phyloP scores from a whole-genome alignment of 2,113 vertebrate genomes.

The Nesogale talazaci region DNA sequence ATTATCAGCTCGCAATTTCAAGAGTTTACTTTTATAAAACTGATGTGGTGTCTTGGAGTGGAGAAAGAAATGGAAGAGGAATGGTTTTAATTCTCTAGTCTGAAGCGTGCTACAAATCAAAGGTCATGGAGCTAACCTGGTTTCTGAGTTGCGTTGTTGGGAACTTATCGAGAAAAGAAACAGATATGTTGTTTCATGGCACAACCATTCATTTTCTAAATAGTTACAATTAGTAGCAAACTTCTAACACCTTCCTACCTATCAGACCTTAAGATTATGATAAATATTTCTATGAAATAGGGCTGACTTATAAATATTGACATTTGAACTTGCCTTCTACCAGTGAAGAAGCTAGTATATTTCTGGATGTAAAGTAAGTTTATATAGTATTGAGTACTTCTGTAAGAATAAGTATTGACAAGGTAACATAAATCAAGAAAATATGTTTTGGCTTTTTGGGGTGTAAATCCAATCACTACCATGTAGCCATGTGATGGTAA shows the following conservation, averaged over 20 bases:
- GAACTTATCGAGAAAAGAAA: background rate
- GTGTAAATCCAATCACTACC: background rate
- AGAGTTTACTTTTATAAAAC: conserved; percentile 25
- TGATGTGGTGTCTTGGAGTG: background rate
- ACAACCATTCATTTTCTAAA: conserved; percentile 14
- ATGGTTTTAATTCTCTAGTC: background rate
- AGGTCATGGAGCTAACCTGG: background rate
- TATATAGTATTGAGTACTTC: background rate
- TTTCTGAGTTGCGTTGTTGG: background rate
- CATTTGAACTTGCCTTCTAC: background rate
- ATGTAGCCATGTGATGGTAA: background rate
- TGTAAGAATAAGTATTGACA: background rate
- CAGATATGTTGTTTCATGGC: background rate
- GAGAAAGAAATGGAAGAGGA: conserved; percentile 12
- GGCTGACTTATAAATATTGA: background rate
- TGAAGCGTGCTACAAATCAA: background rate
- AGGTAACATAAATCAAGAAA: background rate
- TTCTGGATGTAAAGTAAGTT: background rate
- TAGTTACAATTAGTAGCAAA: background rate
- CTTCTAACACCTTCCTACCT: background rate
- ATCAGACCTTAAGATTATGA: background rate
- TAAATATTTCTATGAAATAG: background rate
- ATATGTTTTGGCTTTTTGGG: background rate
- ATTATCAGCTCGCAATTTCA: conserved; percentile 4
- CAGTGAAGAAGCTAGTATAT: background rate